These are phyloP conservation scores for Bradynema listronoti DNA, from an alignment of 1,140 invertebrate species.

Conservation along the genomic window DNA sequence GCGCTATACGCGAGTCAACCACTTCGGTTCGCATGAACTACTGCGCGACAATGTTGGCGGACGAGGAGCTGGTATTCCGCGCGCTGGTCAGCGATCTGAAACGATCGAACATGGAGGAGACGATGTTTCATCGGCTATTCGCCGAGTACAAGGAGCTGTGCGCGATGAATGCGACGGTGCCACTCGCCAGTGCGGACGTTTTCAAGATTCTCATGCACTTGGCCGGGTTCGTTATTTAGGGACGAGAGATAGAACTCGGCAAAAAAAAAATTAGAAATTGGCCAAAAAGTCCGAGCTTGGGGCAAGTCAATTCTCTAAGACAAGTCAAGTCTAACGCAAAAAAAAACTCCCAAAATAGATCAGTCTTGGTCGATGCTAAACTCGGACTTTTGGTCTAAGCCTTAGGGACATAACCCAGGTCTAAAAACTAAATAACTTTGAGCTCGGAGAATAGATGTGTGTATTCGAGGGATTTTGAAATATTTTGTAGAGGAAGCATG, in stretches of 20 bases:
- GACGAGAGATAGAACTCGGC: not conserved
- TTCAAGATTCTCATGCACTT: conserved; percentile 15
- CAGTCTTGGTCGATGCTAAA: too few relatives aligned
- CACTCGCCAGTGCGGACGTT: conserved; percentile 7
- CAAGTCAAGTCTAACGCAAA: too few relatives aligned
- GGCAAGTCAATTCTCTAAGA: not conserved
- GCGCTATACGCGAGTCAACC: conserved; percentile 22
- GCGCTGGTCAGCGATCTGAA: conserved; percentile 17
- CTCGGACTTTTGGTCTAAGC: too few relatives aligned
- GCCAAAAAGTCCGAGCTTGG: not conserved
- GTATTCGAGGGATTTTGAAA: too few relatives aligned
- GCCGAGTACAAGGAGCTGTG: conserved; percentile 18
- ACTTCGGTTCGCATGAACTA: conserved; percentile 23
- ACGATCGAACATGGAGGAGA: conserved; percentile 13
- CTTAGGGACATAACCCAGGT: too few relatives aligned
- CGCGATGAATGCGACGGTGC: not conserved
- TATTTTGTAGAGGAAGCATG: not conserved
- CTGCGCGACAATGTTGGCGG: conserved; percentile 13
- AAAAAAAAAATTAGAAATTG: not conserved
- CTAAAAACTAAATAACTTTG: too few relatives aligned
- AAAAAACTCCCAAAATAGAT: too few relatives aligned
- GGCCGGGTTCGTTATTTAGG: conserved; percentile 15
- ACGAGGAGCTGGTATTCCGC: conserved; percentile 24
- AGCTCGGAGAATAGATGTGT: too few relatives aligned
- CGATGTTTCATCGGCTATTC: conserved; percentile 3